Percentiles rank a stretch among this genome's conserved stretches.
Conservation (phyloP, 1,140 invertebrate genomes). For the Amphibalanus amphitrite region DNA sequence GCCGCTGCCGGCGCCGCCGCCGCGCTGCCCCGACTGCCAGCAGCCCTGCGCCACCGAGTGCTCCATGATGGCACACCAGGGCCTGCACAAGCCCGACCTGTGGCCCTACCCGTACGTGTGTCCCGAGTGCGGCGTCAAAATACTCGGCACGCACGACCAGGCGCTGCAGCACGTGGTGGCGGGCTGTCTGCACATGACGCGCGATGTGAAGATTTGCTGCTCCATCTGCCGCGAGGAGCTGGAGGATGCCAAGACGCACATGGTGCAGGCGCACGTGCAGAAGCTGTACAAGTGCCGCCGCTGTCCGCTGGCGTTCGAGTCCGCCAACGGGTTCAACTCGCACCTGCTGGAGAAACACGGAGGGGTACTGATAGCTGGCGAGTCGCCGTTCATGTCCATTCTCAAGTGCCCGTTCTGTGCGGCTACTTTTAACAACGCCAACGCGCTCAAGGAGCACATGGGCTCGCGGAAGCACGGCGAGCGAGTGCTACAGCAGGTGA, state of each 20-base stretch:
- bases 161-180: background rate
- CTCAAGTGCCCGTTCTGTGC: slow-evolving; percentile 2
- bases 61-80: background rate
- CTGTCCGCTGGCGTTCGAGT: slow-evolving; percentile 1
- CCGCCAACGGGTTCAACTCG: background rate
- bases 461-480: background rate
- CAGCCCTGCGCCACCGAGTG: background rate
- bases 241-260: background rate
- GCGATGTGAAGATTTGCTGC: background rate
- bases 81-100: slow-evolving; percentile 1
- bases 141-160: background rate
- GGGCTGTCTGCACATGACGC: background rate
- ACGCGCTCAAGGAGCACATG: background rate
- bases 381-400: background rate
- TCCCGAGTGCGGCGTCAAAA: background rate
- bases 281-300: slow-evolving; percentile 4
- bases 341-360: background rate
- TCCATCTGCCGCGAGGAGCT: background rate
- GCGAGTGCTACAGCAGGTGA: background rate
- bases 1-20: background rate
- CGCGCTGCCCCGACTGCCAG: slow-evolving; percentile 4
- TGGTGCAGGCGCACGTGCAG: background rate
- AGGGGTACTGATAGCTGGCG: background rate
- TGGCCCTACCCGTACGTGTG: slow-evolving; percentile 2
- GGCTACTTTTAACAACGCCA: background rate